Base-by-base conservation (phyloP, 2,888 invertebrate genomes). In the Andrena chrysosceles region DNA sequence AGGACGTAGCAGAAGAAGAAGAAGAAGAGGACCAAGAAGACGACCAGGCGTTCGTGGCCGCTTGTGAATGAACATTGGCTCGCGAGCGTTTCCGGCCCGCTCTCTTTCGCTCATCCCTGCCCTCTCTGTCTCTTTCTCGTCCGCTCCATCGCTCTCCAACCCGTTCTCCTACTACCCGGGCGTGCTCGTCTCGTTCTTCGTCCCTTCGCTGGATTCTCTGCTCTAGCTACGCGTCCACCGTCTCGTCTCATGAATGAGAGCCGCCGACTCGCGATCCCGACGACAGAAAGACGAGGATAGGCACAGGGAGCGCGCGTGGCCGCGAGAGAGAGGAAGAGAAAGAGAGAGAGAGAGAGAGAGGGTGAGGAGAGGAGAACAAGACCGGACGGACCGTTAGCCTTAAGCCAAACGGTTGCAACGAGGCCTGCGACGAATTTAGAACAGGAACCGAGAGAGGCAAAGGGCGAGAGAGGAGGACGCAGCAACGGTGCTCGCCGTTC, bases 1-100 rank as follows among this genome's bases (percentile, higher is more conserved):
- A 69, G 13, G 48, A 49, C 74, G 81, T 64, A 35, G 49, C 20
- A 70, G 52, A 75, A 49, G 71, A 69, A 7, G 72, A 80, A 76
- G 56, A 73, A 84, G 68, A 81, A 69, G 77, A 87, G 31, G 77
- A 84, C 42, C 60, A 81, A 62, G 79, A 85, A 85, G 81, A 89
- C 86, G 89, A 87, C 80, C 80, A 89, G 79, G 81, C 77, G 83
- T 85, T 80, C 84, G 85, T 77, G 81, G 83, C 85, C 83, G 91
- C 88, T 93, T 92, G 93, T 93, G 94, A 94, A 94, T 93, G 94
- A 94, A 93, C 93, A 91, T 93, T 93, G 93, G 92, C 92, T 93
- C 90, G 93, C 90, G 88, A 86, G 91, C 92, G 90, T 93, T 94
- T 94, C 94, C 94, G 93, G 94, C 92, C 56, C 56, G 91, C 87